Conservation (phyloP, 2,797 vertebrate species). For the Glyptemys insculpta region DNA sequence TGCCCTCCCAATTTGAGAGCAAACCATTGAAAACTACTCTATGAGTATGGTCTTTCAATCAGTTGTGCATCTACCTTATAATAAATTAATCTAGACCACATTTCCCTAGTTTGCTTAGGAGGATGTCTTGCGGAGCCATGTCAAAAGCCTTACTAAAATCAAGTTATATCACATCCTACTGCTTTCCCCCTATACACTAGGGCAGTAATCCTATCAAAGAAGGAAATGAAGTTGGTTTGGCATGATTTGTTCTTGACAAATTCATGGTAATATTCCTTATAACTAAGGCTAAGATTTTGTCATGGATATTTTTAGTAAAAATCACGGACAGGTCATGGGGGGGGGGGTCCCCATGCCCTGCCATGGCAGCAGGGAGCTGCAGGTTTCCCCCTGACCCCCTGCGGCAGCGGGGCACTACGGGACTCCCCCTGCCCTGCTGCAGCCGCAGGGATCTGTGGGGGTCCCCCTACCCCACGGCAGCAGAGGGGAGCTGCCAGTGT, state of each 20-base stretch:
- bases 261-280: not conserved
- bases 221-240: not conserved
- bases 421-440: too few relatives aligned
- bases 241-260: not conserved
- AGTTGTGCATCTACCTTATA: not conserved
- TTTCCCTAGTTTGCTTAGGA: not conserved
- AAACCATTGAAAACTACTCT: not conserved
- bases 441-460: too few relatives aligned
- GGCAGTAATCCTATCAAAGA: not conserved
- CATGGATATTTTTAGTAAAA: too few relatives aligned
- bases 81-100: not conserved
- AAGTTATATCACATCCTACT: not conserved
- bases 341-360: too few relatives aligned
- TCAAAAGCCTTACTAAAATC: not conserved
- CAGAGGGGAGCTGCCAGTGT: too few relatives aligned
- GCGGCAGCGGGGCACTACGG: too few relatives aligned
- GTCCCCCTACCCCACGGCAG: too few relatives aligned
- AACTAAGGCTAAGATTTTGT: too few relatives aligned
- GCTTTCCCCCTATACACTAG: not conserved
- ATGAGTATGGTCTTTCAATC: not conserved
- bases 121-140: not conserved
- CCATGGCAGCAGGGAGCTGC: too few relatives aligned
- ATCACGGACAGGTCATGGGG: too few relatives aligned
- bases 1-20: not conserved
- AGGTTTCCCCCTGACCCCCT: too few relatives aligned